Evolutionary conservation across 2,888 invertebrate species (phyloP).

Genomic region (Drosophila setosimentum): DNA sequence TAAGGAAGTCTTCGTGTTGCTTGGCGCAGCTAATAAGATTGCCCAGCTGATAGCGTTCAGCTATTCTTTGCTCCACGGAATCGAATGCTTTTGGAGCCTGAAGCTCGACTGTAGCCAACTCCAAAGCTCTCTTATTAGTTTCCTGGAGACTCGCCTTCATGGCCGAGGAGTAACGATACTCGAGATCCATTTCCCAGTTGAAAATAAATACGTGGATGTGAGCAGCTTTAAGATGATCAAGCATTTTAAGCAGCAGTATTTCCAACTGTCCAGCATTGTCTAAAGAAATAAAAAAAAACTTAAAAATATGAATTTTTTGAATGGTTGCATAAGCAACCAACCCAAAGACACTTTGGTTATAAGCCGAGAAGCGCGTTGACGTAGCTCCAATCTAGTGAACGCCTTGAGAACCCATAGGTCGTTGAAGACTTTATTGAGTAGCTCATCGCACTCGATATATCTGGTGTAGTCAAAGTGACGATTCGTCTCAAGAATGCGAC

Average conservation of each 20-base stretch:
- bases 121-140: conserved; percentile 37
- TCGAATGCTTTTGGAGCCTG: conserved; percentile 5
- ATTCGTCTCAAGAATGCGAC: conserved; percentile 63
- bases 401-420: conserved; percentile 29
- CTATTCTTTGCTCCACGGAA: conserved; percentile 42
- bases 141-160: conserved; percentile 47
- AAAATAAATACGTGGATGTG: conserved; percentile 69
- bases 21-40: conserved; percentile 36
- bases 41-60: conserved; percentile 35
- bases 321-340: conserved; percentile 29
- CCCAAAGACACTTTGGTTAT: conserved; percentile 38
- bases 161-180: conserved; percentile 63
- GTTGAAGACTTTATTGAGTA: conserved; percentile 38
- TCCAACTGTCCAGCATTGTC: conserved; percentile 63
- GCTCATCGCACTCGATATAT: conserved; percentile 66
- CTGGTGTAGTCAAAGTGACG: conserved; percentile 63
- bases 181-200: conserved; percentile 78
- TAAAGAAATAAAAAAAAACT: conserved; percentile 17
- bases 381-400: conserved; percentile 61
- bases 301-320: background rate
- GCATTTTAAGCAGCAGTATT: conserved; percentile 51
- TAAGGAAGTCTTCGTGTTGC: conserved; percentile 55
- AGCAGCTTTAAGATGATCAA: conserved; percentile 68
- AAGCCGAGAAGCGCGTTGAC: conserved; percentile 67
- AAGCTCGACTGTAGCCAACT: conserved; percentile 8